Conservation (phyloP, 2,113 vertebrate genomes). For the Nannospalax galili region DNA sequence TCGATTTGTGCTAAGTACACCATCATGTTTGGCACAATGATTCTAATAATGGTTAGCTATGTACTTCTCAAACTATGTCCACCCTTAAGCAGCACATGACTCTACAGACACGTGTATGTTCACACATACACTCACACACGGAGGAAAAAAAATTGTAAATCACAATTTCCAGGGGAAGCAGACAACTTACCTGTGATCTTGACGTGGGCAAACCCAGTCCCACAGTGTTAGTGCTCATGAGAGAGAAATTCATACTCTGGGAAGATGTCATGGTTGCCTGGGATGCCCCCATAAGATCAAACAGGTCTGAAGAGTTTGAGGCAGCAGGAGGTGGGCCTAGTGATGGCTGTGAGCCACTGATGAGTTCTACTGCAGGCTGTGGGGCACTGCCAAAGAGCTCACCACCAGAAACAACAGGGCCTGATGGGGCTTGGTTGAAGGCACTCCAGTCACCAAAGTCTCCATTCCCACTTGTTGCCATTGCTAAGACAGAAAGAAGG, state of each 20-base stretch:
- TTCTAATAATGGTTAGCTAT: neutral
- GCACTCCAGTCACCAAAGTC: constrained; percentile 98
- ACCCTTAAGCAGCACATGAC: neutral
- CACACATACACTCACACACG: too few relatives aligned
- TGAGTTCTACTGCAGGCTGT: constrained; percentile 81
- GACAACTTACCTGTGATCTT: constrained; percentile 89
- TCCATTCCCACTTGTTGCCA: constrained; percentile 89
- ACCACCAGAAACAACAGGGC: constrained; percentile 82
- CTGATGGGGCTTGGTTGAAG: constrained; percentile 91
- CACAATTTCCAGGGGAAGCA: constrained; percentile 31
- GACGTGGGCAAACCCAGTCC: constrained; percentile 91
- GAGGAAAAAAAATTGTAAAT: neutral
- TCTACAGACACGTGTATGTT: too few relatives aligned
- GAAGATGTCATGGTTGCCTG: constrained; percentile 92
- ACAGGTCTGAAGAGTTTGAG: constrained; percentile 90
- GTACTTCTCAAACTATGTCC: neutral
- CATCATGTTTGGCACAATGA: neutral
- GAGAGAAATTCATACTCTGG: constrained; percentile 96
- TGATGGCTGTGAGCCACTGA: constrained; percentile 65
- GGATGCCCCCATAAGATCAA: constrained; percentile 93
- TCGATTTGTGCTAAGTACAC: too few relatives aligned
- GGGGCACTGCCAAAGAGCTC: constrained; percentile 83
- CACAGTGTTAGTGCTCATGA: constrained; percentile 90
- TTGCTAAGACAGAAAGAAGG: constrained; percentile 75
- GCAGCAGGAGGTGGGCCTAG: constrained; percentile 80